These are phyloP conservation scores for Embiotoca jacksoni DNA, from an alignment of 2,113 vertebrate genomes.

Conservation along the genomic window DNA sequence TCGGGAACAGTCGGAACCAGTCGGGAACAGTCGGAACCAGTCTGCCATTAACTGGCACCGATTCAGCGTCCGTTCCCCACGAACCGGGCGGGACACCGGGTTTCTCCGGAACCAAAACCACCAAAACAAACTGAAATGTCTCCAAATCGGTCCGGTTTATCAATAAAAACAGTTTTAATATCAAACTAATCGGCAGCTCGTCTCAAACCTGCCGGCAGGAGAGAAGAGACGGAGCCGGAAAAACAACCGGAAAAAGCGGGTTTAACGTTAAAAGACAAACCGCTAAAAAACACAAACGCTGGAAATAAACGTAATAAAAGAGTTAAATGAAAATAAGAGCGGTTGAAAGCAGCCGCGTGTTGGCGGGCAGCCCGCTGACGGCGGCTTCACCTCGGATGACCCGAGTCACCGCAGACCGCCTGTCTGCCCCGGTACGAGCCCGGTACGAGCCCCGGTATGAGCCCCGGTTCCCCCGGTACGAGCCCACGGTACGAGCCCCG, in stretches of 20 bases:
- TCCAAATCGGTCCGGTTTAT: neutral
- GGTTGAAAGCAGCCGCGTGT: neutral
- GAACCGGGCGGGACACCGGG: neutral
- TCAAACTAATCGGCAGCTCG: conserved; percentile 3
- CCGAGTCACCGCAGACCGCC: conserved; percentile 59
- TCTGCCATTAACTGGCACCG: conserved; percentile 46
- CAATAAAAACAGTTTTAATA: neutral
- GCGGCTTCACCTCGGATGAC: conserved; percentile 78
- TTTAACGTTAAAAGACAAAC: neutral
- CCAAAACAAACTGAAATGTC: neutral
- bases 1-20: no score
- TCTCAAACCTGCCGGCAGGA: neutral
- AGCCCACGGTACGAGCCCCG: neutral
- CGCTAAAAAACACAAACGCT: neutral
- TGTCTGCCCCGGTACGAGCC: conserved; percentile 57
- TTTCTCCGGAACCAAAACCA: neutral
- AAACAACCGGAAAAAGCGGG: conserved; percentile 10
- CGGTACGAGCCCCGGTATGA: conserved; percentile 53
- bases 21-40: conserved; percentile 8
- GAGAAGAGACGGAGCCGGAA: neutral
- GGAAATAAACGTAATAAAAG: no score
- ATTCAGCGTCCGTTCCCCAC: conserved; percentile 41
- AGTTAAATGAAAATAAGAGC: no score
- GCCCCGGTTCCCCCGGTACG: conserved; percentile 50
- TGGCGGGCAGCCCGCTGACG: conserved; percentile 42